A percentile compares a stretch with the other conserved stretches of the same genome.
These are phyloP conservation scores for Pantelozetes paolii DNA, from an alignment of 2,888 invertebrate species.

Conservation along the genomic window DNA sequence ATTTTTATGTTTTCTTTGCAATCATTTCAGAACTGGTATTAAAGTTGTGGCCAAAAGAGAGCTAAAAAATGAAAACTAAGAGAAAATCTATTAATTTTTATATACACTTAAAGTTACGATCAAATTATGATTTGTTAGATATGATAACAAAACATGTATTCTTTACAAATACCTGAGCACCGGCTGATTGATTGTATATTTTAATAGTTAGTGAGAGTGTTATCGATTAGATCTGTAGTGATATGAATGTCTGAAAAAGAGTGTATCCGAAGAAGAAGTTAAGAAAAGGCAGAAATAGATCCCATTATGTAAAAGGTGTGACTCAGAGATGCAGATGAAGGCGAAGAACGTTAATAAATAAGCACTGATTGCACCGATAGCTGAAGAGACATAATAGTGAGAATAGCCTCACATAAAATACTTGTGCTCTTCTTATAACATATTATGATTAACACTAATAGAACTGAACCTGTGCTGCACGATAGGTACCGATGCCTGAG, in stretches of 20 bases:
- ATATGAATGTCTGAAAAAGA: slow-evolving; percentile 33
- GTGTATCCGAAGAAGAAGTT: slow-evolving; percentile 16
- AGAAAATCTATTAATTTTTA: slow-evolving; percentile 1
- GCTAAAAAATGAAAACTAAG: too few species aligned
- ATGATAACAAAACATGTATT: slow-evolving; percentile 1
- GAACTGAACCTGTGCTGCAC: slow-evolving; percentile 31
- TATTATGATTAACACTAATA: slow-evolving; percentile 37
- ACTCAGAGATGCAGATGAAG: slow-evolving; percentile 21
- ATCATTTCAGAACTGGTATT: too few species aligned
- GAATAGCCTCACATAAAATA: neutral
- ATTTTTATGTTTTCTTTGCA: neutral
- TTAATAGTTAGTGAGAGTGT: neutral
- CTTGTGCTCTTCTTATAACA: slow-evolving; percentile 21
- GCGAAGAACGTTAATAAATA: neutral
- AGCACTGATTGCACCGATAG: neutral
- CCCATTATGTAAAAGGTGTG: slow-evolving; percentile 37
- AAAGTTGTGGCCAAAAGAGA: too few species aligned
- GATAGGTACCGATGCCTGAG: neutral
- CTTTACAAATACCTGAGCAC: neutral
- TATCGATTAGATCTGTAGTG: slow-evolving; percentile 23
- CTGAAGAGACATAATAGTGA: neutral
- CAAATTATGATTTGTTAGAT: slow-evolving; percentile 15
- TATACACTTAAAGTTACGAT: neutral
- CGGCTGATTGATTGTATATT: slow-evolving; percentile 18
- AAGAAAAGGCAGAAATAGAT: neutral